phyloP scores from a whole-genome alignment of 2,113 vertebrate genomes.

The Callocephalon fimbriatum region DNA sequence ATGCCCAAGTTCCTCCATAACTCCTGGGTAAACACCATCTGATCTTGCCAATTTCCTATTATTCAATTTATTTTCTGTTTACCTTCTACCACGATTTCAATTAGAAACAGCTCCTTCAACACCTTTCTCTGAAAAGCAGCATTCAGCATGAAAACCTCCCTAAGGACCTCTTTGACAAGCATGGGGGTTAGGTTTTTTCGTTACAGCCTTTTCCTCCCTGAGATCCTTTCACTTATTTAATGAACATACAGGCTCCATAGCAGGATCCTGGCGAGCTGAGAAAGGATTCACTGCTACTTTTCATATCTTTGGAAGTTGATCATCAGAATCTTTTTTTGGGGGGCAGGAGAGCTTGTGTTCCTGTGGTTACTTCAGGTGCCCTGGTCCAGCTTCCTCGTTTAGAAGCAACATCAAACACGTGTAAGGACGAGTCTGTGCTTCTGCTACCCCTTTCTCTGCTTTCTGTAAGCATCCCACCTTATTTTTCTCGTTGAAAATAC shows the following conservation, averaged over 20 bases:
- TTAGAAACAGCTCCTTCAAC: background rate
- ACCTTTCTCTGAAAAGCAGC: background rate
- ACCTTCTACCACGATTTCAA: background rate
- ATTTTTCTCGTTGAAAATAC: background rate
- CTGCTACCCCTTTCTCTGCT: too few relatives aligned
- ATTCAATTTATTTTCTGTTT: background rate
- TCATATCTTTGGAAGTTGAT: background rate
- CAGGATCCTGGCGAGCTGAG: background rate
- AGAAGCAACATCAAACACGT: background rate
- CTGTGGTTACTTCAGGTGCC: background rate
- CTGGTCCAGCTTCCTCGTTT: too few relatives aligned
- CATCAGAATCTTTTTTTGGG: background rate
- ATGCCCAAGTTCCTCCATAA: accelerated
- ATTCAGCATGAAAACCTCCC: background rate
- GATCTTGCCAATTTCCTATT: background rate
- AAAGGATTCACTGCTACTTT: background rate
- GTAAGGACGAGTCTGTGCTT: background rate
- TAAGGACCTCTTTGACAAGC: background rate
- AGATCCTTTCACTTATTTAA: background rate
- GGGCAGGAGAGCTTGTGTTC: background rate
- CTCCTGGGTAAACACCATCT: background rate
- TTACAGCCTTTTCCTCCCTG: background rate
- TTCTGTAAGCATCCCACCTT: background rate
- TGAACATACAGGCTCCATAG: accelerated
- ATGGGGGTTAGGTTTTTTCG: accelerated